Evolutionary conservation across 2,797 vertebrate species (phyloP).

Genomic region (Diplodus puntazzo): DNA sequence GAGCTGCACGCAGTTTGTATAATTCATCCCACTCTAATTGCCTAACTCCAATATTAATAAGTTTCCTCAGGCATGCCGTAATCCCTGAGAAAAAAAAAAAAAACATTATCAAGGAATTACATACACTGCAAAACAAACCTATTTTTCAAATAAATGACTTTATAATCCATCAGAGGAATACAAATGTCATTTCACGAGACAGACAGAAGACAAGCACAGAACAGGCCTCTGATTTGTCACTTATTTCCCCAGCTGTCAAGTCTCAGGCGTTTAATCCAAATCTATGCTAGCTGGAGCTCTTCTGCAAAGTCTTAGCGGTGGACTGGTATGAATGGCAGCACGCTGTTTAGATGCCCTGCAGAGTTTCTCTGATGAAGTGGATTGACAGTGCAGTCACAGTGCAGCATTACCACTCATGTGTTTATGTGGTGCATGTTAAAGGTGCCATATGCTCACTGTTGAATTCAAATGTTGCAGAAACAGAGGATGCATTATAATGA

Average conservation of each 20-base stretch:
- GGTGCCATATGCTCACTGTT: neutral
- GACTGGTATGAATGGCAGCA: constrained; percentile 42
- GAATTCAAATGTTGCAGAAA: neutral
- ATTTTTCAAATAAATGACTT: constrained; percentile 39
- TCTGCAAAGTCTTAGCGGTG: constrained; percentile 31
- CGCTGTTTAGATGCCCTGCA: constrained; percentile 39
- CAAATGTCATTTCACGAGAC: constrained; percentile 51
- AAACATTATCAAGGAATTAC: constrained; percentile 46
- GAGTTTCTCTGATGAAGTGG: constrained; percentile 40
- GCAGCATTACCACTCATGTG: neutral
- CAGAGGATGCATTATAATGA: neutral
- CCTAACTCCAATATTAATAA: constrained; percentile 56
- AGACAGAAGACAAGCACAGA: constrained; percentile 20
- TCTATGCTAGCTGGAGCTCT: constrained; percentile 32
- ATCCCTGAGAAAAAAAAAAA: constrained; percentile 51
- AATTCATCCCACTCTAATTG: constrained; percentile 64
- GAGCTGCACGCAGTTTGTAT: constrained; percentile 33
- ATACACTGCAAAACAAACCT: constrained; percentile 40
- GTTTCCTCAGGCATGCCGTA: constrained; percentile 44
- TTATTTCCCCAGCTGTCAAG: constrained; percentile 52
- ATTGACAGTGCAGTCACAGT: constrained; percentile 27
- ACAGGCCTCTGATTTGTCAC: constrained; percentile 22
- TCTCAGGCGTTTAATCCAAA: constrained; percentile 47
- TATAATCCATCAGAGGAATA: constrained; percentile 62
- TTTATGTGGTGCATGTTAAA: constrained; percentile 22